phyloP scores from a whole-genome alignment of 2,888 invertebrate species.

The Microdon myrmicae region DNA sequence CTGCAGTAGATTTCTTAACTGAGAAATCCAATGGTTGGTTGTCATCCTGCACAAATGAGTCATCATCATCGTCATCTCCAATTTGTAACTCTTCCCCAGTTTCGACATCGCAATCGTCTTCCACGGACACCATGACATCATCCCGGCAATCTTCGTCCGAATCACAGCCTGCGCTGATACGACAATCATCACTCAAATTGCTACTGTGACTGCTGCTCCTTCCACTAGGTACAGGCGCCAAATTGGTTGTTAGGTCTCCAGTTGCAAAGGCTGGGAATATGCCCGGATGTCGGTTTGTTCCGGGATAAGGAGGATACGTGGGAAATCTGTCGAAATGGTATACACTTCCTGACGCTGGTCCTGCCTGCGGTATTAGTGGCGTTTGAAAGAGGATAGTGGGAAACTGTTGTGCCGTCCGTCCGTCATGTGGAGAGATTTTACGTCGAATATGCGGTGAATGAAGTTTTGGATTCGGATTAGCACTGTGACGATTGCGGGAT shows the following conservation, averaged over 20 bases:
- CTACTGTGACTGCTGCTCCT: slow-evolving; percentile 58
- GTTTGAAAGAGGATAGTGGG: slow-evolving; percentile 76
- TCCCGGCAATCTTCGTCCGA: slow-evolving; percentile 49
- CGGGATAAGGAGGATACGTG: slow-evolving; percentile 25
- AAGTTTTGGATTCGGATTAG: slow-evolving; percentile 96
- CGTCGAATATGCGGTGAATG: slow-evolving; percentile 94
- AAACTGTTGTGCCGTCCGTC: slow-evolving; percentile 79
- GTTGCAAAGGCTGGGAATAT: slow-evolving; percentile 21
- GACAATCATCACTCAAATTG: slow-evolving; percentile 58
- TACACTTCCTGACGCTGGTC: slow-evolving; percentile 71
- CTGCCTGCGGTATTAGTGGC: slow-evolving; percentile 64
- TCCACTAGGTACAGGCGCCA: slow-evolving; percentile 24
- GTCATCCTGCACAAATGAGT: slow-evolving; percentile 41
- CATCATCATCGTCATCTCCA: slow-evolving; percentile 51
- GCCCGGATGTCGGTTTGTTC: slow-evolving; percentile 19
- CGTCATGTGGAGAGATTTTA: slow-evolving; percentile 93
- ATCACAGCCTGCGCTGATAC: slow-evolving; percentile 56
- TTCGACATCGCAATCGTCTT: slow-evolving; percentile 54
- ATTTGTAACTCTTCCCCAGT: slow-evolving; percentile 53
- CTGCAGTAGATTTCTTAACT: slow-evolving; percentile 58
- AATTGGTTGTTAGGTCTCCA: slow-evolving; percentile 21
- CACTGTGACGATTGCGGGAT: slow-evolving; percentile 94
- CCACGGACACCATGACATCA: slow-evolving; percentile 39
- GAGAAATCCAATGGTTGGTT: slow-evolving; percentile 65
- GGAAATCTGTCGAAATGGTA: slow-evolving; percentile 70